These are phyloP conservation scores for Xestia ashworthii DNA, from an alignment of 2,888 invertebrate species.

Conservation along the genomic window DNA sequence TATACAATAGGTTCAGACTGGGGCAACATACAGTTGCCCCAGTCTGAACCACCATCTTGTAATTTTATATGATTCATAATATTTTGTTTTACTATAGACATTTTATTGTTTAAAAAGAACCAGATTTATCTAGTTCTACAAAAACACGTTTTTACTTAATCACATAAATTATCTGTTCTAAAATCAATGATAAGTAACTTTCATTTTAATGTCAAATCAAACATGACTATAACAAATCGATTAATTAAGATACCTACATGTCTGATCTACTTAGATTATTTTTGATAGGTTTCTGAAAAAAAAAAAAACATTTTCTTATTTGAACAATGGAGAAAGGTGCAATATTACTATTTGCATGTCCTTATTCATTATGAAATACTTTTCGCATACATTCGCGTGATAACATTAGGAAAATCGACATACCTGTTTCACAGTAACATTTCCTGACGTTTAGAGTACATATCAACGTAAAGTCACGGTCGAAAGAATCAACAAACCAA, in stretches of 20 bases:
- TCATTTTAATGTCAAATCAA: background rate
- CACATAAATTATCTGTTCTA: background rate
- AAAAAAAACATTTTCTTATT: too few species aligned
- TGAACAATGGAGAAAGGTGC: constrained; percentile 1
- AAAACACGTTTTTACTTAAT: background rate
- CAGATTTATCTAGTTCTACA: background rate
- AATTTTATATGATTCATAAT: background rate
- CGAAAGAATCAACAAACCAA: constrained; percentile 15
- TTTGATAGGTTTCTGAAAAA: background rate
- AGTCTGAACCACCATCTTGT: constrained; percentile 12
- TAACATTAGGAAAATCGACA: constrained; percentile 38
- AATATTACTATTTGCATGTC: constrained; percentile 30
- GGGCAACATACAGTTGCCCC: too few species aligned
- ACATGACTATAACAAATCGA: background rate
- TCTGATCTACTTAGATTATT: constrained; percentile 4
- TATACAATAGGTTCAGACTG: background rate
- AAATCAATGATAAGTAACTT: background rate
- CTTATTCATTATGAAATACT: constrained; percentile 17
- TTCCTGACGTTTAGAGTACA: constrained; percentile 48
- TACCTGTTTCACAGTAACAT: constrained; percentile 27
- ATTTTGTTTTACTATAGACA: background rate
- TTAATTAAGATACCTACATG: background rate
- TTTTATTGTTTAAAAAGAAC: background rate
- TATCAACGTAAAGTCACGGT: constrained; percentile 34
- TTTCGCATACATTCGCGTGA: constrained; percentile 21